Conservation (phyloP, 2,113 vertebrate genomes). For the Entomyzon cyanotis region DNA sequence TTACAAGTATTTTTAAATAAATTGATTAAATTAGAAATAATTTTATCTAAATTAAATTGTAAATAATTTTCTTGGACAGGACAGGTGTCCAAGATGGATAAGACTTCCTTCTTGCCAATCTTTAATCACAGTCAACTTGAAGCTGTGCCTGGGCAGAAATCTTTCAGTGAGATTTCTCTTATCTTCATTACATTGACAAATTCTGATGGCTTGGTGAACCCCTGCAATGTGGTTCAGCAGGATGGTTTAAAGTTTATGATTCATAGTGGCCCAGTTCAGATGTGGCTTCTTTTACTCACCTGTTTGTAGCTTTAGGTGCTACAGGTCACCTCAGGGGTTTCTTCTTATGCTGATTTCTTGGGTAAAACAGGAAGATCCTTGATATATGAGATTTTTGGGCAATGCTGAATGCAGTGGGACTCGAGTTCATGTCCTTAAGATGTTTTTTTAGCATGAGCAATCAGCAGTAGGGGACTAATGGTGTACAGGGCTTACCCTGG, state of each 20-base stretch:
- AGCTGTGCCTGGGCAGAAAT: not conserved
- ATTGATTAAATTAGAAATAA: not conserved
- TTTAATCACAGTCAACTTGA: not conserved
- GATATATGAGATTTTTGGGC: not conserved
- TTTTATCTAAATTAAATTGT: not conserved
- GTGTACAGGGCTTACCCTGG: not conserved
- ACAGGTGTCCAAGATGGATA: not conserved
- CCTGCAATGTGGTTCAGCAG: not conserved
- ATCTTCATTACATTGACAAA: not conserved
- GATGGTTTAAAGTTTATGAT: not conserved
- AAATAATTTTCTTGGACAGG: not conserved
- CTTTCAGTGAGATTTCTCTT: not conserved
- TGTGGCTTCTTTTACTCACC: not conserved
- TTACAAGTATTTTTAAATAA: not conserved
- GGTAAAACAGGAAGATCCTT: not conserved
- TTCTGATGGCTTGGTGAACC: not conserved
- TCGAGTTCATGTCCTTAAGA: not conserved
- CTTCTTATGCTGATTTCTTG: not conserved
- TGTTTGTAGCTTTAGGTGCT: not conserved
- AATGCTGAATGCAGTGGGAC: not conserved
- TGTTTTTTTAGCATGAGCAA: not conserved
- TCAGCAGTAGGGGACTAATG: rapidly evolving
- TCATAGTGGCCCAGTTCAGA: not conserved
- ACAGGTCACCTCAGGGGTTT: not conserved
- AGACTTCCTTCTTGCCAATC: not conserved